These are phyloP conservation scores for Chondrosia reniformis DNA, from an alignment of 37 sponge, comb jelly and placozoan species.

Conservation along the genomic window DNA sequence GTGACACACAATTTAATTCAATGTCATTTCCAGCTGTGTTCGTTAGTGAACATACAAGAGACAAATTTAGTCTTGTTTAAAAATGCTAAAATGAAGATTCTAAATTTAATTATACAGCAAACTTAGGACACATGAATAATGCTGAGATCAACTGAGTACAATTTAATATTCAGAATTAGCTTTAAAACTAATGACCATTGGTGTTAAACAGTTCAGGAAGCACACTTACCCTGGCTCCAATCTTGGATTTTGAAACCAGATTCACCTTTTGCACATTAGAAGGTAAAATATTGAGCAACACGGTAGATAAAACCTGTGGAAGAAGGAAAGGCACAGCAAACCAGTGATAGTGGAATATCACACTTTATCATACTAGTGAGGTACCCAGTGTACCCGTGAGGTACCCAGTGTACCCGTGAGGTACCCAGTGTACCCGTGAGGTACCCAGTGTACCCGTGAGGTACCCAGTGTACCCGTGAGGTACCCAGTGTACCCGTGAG, in stretches of 20 bases:
- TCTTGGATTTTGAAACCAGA: slow-evolving; percentile 73
- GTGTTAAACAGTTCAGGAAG: background rate
- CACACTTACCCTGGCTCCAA: slow-evolving; percentile 49
- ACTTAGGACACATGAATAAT: too few species aligned
- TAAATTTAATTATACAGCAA: too few species aligned
- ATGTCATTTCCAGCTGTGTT: background rate
- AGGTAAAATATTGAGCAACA: slow-evolving; percentile 78
- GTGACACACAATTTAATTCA: background rate
- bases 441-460: background rate
- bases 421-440: background rate
- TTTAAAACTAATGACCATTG: background rate
- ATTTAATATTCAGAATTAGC: too few species aligned
- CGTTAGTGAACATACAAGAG: background rate
- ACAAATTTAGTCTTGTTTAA: too few species aligned
- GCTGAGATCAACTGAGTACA: too few species aligned
- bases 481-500: background rate
- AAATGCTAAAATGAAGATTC: too few species aligned
- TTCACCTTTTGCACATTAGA: slow-evolving; percentile 49
- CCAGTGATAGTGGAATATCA: background rate
- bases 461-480: background rate
- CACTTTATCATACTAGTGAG: background rate
- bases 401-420: background rate
- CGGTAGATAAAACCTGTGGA: slow-evolving; percentile 73
- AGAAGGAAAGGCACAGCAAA: background rate
- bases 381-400: background rate